phyloP scores from a whole-genome alignment of 2,113 vertebrate genomes.

The Podarcis cretensis region DNA sequence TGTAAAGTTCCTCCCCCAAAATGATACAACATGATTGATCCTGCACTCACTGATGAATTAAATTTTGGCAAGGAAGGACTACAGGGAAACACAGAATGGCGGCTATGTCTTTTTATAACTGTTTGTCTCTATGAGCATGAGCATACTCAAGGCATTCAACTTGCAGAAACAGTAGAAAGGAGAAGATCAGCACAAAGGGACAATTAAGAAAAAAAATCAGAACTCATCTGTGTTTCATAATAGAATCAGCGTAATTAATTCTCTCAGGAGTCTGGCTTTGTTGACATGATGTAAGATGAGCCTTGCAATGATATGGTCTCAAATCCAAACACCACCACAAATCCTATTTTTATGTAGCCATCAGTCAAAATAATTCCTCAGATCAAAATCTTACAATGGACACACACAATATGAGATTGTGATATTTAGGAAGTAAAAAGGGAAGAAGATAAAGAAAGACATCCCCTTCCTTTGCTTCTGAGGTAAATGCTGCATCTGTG shows the following conservation, averaged over 20 bases:
- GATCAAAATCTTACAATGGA: conserved; percentile 50
- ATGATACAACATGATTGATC: conserved; percentile 53
- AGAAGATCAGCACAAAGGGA: conserved; percentile 68
- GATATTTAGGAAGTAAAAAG: conserved; percentile 33
- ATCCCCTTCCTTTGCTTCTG: conserved; percentile 7
- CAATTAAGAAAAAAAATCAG: conserved; percentile 59
- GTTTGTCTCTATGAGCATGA: conserved; percentile 55
- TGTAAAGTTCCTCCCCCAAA: conserved; percentile 32
- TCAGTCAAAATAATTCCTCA: conserved; percentile 64
- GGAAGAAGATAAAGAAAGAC: conserved; percentile 17
- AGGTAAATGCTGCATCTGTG: conserved; percentile 18
- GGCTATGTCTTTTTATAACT: conserved; percentile 44
- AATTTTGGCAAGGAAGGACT: conserved; percentile 54
- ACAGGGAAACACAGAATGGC: conserved; percentile 38
- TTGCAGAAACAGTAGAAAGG: conserved; percentile 58
- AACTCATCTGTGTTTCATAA: conserved; percentile 59
- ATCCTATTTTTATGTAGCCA: conserved; percentile 62
- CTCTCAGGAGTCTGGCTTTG: conserved; percentile 65
- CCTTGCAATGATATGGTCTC: conserved; percentile 67
- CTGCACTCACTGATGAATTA: conserved; percentile 58
- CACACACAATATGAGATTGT: conserved; percentile 42
- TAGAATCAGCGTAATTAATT: conserved; percentile 68
- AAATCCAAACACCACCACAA: conserved; percentile 71
- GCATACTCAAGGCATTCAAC: conserved; percentile 60
- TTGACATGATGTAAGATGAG: conserved; percentile 69